These are phyloP conservation scores for Sciurus niger DNA, from an alignment of 2,113 vertebrate species.

Conservation along the genomic window DNA sequence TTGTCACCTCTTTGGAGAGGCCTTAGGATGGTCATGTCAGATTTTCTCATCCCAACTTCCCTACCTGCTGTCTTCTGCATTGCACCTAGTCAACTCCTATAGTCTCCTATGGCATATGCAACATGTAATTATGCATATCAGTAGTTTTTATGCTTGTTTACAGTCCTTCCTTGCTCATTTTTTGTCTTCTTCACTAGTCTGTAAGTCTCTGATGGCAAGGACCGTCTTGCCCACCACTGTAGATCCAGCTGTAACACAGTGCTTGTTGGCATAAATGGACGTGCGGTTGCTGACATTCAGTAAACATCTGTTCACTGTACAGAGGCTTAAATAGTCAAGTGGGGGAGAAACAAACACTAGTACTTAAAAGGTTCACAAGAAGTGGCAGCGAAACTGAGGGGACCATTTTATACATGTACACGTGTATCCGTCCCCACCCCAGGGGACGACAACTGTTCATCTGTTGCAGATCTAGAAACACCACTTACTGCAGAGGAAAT, in stretches of 20 bases:
- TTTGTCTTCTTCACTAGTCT: neutral
- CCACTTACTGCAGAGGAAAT: conserved; percentile 72
- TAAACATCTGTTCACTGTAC: neutral
- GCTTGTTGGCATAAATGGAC: neutral
- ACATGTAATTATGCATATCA: neutral
- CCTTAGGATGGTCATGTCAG: neutral
- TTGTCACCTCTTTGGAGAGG: neutral
- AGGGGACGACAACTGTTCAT: neutral
- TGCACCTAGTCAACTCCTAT: neutral
- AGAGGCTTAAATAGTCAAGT: neutral
- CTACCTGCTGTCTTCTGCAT: neutral
- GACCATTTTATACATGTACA: neutral
- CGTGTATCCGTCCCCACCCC: neutral
- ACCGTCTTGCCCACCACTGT: neutral
- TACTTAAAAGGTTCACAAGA: conserved; percentile 16
- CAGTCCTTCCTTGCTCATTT: neutral
- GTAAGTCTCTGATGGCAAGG: neutral
- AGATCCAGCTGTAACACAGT: neutral
- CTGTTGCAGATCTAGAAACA: conserved; percentile 72
- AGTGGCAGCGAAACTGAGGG: neutral
- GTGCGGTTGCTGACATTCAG: neutral
- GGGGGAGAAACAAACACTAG: neutral
- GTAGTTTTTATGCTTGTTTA: neutral
- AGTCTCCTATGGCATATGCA: neutral
- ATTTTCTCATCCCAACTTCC: neutral